Evolutionary conservation across 2,797 vertebrate genomes (phyloP).

Genomic region (Triplophysa yarkandensis): DNA sequence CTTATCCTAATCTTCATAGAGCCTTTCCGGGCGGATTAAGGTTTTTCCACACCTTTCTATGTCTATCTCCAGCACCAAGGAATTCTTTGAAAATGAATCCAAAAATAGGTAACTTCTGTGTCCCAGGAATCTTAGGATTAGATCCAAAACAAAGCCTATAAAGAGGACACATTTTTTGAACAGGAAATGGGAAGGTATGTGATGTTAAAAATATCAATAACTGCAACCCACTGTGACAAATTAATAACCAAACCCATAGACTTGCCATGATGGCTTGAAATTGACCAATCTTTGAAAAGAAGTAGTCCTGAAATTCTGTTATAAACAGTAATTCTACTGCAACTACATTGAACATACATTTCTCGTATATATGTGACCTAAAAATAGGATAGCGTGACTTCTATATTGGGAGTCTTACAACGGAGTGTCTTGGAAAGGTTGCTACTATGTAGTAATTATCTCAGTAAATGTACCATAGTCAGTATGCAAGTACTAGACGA

Average conservation of each 20-base stretch:
- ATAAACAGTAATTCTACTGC: neutral
- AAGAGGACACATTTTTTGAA: neutral
- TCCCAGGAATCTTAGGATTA: neutral
- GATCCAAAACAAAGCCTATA: neutral
- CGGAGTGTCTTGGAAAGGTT: slow-evolving; percentile 14
- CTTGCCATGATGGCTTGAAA: neutral
- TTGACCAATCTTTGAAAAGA: neutral
- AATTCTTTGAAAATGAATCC: slow-evolving; percentile 21
- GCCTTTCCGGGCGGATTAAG: slow-evolving; percentile 31
- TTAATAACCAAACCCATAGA: neutral
- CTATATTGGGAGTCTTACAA: slow-evolving; percentile 32
- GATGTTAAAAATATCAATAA: neutral
- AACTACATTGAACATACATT: neutral
- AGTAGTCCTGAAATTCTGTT: neutral
- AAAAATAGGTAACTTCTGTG: slow-evolving; percentile 14
- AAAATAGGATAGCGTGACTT: slow-evolving; percentile 21
- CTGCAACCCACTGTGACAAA: neutral
- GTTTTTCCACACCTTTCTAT: slow-evolving; percentile 36
- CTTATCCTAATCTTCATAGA: slow-evolving; percentile 35
- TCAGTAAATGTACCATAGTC: slow-evolving; percentile 39
- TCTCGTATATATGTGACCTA: neutral
- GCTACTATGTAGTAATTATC: slow-evolving; percentile 40
- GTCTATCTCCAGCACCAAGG: slow-evolving; percentile 20
- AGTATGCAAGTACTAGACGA: slow-evolving; percentile 17
- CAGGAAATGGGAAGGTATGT: neutral